These are phyloP conservation scores for Biston stratarius DNA, from an alignment of 2,888 invertebrate genomes.

Conservation along the genomic window DNA sequence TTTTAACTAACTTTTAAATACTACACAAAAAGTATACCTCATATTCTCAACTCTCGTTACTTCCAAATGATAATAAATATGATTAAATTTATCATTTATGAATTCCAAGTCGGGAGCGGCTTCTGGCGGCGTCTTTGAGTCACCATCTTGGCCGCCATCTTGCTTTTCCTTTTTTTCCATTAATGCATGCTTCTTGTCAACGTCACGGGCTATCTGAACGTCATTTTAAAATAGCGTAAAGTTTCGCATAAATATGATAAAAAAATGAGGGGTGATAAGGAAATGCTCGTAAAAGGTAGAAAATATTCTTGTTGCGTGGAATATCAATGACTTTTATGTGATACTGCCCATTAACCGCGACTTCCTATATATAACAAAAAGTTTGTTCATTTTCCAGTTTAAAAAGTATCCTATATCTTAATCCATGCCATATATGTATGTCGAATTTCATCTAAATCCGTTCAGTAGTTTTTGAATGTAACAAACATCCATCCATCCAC, in stretches of 20 bases:
- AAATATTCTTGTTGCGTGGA: neutral
- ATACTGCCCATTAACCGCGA: no score
- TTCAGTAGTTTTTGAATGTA: no score
- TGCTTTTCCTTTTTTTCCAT: constrained; percentile 74
- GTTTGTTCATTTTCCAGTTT: no score
- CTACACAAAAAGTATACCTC: constrained; percentile 47
- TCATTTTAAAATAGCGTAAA: constrained; percentile 58
- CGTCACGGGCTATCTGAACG: constrained; percentile 71
- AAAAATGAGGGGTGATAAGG: constrained; percentile 39
- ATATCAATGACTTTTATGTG: neutral
- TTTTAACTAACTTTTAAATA: neutral
- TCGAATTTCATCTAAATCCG: no score
- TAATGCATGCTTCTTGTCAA: constrained; percentile 81
- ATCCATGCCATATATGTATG: no score
- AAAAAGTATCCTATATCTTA: no score
- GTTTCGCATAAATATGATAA: constrained; percentile 60
- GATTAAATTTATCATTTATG: constrained; percentile 86
- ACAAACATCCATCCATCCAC: no score
- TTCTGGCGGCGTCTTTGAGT: constrained; percentile 82
- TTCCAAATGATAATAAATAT: constrained; percentile 74
- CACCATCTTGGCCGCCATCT: constrained; percentile 80
- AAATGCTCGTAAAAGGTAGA: constrained; percentile 8
- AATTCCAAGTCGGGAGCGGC: constrained; percentile 70
- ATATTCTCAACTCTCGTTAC: constrained; percentile 63
- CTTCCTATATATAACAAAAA: no score